Conservation (phyloP, 92 coral and sea anemone species). For the Siderastrea radians region DNA sequence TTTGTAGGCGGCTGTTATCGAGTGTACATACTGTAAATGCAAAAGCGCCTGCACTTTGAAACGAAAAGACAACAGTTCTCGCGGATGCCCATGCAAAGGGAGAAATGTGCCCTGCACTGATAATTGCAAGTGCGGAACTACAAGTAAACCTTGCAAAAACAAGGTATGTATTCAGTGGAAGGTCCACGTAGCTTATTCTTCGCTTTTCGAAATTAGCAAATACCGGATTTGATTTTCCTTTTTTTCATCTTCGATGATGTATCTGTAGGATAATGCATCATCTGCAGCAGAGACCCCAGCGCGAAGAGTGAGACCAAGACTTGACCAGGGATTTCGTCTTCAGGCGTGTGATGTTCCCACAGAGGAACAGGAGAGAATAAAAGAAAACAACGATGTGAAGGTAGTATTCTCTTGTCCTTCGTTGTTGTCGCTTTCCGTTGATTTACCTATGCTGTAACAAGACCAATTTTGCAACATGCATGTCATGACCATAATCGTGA, state of each 20-base stretch:
- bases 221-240: too few relatives aligned
- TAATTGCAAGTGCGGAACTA: slow-evolving; percentile 40
- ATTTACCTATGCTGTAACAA: too few relatives aligned
- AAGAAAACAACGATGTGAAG: neutral
- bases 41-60: slow-evolving; percentile 37
- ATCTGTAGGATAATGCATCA: too few relatives aligned
- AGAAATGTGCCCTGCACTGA: slow-evolving; percentile 25
- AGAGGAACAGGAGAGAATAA: neutral
- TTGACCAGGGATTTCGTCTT: neutral
- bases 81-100: slow-evolving; percentile 56
- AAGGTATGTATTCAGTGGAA: neutral
- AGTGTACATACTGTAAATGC: slow-evolving; percentile 14
- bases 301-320: too few relatives aligned
- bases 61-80: slow-evolving; percentile 39
- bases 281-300: too few relatives aligned
- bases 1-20: too few relatives aligned
- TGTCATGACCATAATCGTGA: slow-evolving; percentile 37
- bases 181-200: too few relatives aligned
- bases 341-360: neutral
- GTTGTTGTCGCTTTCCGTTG: too few relatives aligned
- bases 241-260: too few relatives aligned
- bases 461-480: too few relatives aligned
- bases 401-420: neutral
- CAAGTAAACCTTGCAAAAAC: slow-evolving; percentile 38
- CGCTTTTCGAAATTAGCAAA: too few relatives aligned